Evolutionary conservation across 2,113 vertebrate species (phyloP).

Genomic region (Leptosomus discolor): DNA sequence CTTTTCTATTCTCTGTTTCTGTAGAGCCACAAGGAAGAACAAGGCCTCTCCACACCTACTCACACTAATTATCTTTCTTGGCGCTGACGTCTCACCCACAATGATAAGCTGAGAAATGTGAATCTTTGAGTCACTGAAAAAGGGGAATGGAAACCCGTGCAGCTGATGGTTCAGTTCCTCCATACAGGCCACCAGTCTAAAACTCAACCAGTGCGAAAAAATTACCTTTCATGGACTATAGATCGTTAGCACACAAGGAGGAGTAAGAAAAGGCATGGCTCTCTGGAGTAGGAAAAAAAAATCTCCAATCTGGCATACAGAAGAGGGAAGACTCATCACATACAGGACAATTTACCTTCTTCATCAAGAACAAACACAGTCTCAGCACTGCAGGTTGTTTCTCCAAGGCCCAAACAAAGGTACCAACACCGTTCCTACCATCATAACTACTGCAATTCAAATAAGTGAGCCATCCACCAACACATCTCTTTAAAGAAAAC

Average conservation of each 20-base stretch:
- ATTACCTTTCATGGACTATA: not conserved
- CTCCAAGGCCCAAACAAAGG: not conserved
- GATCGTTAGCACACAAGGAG: not conserved
- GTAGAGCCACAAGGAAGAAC: not conserved
- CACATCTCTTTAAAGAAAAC: not conserved
- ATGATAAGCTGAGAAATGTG: not conserved
- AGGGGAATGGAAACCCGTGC: not conserved
- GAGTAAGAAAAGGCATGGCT: not conserved
- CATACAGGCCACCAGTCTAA: not conserved
- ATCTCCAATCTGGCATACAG: not conserved
- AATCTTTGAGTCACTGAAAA: not conserved
- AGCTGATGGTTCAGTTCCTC: not conserved
- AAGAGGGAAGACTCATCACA: not conserved
- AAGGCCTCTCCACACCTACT: not conserved
- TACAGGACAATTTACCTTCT: not conserved
- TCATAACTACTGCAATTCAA: not conserved
- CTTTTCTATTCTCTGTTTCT: not conserved
- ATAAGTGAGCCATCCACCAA: not conserved
- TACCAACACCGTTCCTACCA: not conserved
- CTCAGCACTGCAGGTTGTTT: not conserved
- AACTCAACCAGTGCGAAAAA: not conserved
- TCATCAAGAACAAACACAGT: not conserved
- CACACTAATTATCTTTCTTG: not conserved
- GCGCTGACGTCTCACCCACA: not conserved
- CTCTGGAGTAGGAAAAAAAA: not conserved